Evolutionary conservation across 1,140 invertebrate species (phyloP).

Genomic region (Pemphigus obesinymphae): DNA sequence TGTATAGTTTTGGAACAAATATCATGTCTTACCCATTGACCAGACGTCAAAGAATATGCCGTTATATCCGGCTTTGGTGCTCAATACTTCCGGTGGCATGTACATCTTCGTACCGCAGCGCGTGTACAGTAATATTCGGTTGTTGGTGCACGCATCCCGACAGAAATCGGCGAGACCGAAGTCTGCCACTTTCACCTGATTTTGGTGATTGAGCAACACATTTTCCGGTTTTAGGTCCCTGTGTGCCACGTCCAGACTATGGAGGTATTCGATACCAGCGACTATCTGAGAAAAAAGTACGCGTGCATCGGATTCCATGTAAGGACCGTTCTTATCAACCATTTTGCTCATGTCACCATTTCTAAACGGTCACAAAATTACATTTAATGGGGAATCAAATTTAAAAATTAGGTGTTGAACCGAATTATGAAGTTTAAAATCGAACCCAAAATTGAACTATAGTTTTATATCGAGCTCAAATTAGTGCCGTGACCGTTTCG

Average conservation of each 20-base stretch:
- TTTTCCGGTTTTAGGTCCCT: constrained; percentile 84
- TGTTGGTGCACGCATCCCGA: constrained; percentile 94
- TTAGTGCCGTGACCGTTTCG: too few species aligned
- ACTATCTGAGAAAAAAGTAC: constrained; percentile 76
- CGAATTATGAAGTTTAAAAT: too few species aligned
- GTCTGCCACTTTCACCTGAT: constrained; percentile 97
- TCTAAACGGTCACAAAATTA: constrained; percentile 56
- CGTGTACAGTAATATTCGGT: constrained; percentile 88
- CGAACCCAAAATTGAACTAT: too few species aligned
- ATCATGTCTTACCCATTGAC: constrained; percentile 68
- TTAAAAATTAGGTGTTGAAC: too few species aligned
- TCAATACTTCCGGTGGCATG: constrained; percentile 57
- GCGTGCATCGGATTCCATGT: constrained; percentile 54
- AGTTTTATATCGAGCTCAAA: too few species aligned
- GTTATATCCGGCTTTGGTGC: constrained; percentile 59
- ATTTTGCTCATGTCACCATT: constrained; percentile 77
- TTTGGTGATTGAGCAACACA: constrained; percentile 82
- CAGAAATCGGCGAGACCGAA: constrained; percentile 93
- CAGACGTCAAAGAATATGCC: constrained; percentile 97
- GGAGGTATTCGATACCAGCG: constrained; percentile 85
- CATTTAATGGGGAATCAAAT: too few species aligned
- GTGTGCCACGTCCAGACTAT: constrained; percentile 86
- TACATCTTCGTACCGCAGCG: constrained; percentile 95
- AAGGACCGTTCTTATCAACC: constrained; percentile 56
- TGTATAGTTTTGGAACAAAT: not conserved